phyloP scores from a whole-genome alignment of 2,113 vertebrate genomes.

The Oplegnathus fasciatus region DNA sequence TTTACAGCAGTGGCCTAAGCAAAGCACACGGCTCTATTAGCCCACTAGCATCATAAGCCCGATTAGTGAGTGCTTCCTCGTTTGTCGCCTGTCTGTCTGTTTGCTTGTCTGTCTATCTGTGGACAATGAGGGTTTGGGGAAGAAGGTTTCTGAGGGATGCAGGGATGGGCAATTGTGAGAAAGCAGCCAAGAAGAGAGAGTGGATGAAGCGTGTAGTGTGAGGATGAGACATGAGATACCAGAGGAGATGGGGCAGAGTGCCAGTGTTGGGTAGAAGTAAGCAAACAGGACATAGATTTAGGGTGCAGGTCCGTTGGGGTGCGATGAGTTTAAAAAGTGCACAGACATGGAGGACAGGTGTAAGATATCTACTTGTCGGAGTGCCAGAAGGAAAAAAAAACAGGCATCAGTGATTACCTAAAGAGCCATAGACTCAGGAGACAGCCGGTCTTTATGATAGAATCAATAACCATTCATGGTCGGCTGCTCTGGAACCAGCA shows the following conservation, averaged over 20 bases:
- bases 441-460: conserved; percentile 77
- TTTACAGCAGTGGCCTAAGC: conserved; percentile 65
- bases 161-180: conserved; percentile 17
- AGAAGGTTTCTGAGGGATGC: conserved; percentile 17
- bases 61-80: conserved; percentile 55
- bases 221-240: conserved; percentile 18
- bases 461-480: conserved; percentile 81
- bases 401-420: conserved; percentile 71
- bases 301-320: not conserved
- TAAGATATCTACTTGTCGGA: conserved; percentile 51
- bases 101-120: conserved; percentile 37
- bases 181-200: conserved; percentile 15
- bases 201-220: not conserved
- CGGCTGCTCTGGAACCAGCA: conserved; percentile 69
- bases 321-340: conserved; percentile 19
- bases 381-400: conserved; percentile 42
- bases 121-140: conserved; percentile 16
- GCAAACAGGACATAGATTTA: not conserved
- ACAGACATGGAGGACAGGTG: conserved; percentile 50
- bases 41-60: conserved; percentile 65
- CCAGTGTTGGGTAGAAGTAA: not conserved
- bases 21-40: conserved; percentile 63
- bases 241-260: conserved; percentile 5
- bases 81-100: conserved; percentile 47
- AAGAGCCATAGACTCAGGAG: conserved; percentile 71